Conservation (phyloP, 2,888 invertebrate species). For the Microctonus aethiopoides region DNA sequence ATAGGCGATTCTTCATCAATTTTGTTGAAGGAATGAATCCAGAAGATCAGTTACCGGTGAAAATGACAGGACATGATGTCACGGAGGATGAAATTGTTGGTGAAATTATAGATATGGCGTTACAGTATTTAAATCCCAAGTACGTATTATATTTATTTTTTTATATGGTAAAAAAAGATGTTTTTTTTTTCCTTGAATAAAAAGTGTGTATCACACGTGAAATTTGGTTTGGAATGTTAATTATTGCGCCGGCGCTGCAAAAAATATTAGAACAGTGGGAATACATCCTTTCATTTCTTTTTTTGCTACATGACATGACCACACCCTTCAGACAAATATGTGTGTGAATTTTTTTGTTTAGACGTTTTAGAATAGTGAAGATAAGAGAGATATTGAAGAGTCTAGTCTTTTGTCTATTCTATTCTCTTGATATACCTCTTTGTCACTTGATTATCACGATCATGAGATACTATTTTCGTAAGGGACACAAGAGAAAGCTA, state of each 20-base stretch:
- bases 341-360: background rate
- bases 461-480: slow-evolving; percentile 73
- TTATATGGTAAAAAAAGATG: background rate
- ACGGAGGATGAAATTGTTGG: slow-evolving; percentile 78
- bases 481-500: too few relatives aligned
- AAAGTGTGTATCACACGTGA: background rate
- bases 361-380: background rate
- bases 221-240: background rate
- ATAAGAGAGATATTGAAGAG: background rate
- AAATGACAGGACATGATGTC: slow-evolving; percentile 77
- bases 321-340: background rate
- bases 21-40: slow-evolving; percentile 78
- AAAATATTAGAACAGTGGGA: background rate
- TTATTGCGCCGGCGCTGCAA: slow-evolving; percentile 8
- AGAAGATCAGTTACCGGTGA: slow-evolving; percentile 80
- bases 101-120: slow-evolving; percentile 80
- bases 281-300: too few relatives aligned
- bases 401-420: background rate
- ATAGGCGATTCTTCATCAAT: slow-evolving; percentile 78
- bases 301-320: background rate
- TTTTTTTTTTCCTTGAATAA: background rate
- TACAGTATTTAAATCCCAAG: slow-evolving; percentile 82
- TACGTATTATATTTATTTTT: slow-evolving; percentile 67
- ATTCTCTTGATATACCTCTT: slow-evolving; percentile 72
- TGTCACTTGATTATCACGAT: slow-evolving; percentile 68